Evolutionary conservation across 2,888 invertebrate genomes (phyloP), one percentile per base, ranked within the genome.

Genomic region (Drosophila paracracens): DNA sequence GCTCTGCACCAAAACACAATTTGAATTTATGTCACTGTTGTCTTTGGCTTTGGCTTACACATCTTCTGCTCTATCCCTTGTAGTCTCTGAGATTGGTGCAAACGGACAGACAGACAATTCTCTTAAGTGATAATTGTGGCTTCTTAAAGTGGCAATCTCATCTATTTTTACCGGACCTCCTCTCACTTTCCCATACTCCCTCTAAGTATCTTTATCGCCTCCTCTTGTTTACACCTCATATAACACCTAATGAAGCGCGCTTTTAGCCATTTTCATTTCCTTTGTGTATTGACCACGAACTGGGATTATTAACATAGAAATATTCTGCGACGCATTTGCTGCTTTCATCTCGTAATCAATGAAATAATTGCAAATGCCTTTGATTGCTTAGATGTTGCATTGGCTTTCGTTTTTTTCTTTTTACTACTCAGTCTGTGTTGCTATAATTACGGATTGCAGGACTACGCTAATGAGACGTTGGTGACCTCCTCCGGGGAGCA

Each of bases 281-380:
- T 69, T 38, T 69, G 66, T 50, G 83, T 50, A 67, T 72, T 74
- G 63, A 31, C 50, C 69, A 61, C 33, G 54, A 67, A 62, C 13
- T 66, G 36, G n/a, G 2, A 38, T 38, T 53, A 27, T 35, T 16
- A 16, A 36, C 29, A 40, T 31, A 21, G 13, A 54, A 13, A 36
- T 54, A 38, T 18, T 18, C 48, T 40, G 43, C 29, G 27, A 18
- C 25, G 52, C 63, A 67, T 67, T 80, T 66, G 61, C 79, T 64
- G 67, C 67, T 73, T 81, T 85, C 70, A 75, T 75, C 70, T 70
- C 51, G 74, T 71, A 83, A 82, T 82, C 85, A 85, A 69, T 72
- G 82, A 71, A 74, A 85, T 84, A 81, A 82, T 79, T 81, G 81
- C 58, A 70, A 79, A 75, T 72, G 59, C 77, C 75, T 6, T 76